Evolutionary conservation across 2,888 invertebrate species (phyloP).

Genomic region (Eupeodes latifasciatus): DNA sequence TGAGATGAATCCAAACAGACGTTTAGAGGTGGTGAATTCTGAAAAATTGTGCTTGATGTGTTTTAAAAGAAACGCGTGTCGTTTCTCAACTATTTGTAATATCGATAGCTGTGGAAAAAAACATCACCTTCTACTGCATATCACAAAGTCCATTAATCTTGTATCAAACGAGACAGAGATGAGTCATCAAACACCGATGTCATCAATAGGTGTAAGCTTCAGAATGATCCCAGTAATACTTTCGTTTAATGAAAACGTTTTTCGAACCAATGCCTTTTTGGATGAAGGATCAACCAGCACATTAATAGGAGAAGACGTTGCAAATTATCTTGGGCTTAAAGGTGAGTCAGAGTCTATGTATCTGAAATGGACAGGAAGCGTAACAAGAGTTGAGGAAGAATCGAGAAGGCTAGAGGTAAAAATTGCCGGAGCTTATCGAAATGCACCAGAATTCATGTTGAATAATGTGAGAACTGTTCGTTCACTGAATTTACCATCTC

Average conservation of each 20-base stretch:
- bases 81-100: background rate
- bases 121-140: background rate
- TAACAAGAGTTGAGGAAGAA: constrained; percentile 17
- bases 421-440: constrained; percentile 37
- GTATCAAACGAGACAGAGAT: background rate
- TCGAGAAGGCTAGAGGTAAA: constrained; percentile 35
- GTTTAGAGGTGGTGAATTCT: too few species aligned
- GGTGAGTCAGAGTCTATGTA: constrained; percentile 52
- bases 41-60: background rate
- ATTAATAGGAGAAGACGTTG: constrained; percentile 31
- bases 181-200: constrained; percentile 13
- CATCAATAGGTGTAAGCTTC: background rate
- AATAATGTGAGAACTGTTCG: constrained; percentile 4
- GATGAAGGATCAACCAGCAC: constrained; percentile 59
- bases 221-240: constrained; percentile 8
- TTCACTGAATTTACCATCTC: constrained; percentile 46
- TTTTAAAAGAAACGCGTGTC: background rate
- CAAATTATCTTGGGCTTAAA: background rate
- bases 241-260: background rate
- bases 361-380: background rate
- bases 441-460: constrained; percentile 11
- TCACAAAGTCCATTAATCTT: background rate
- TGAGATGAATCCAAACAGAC: too few species aligned
- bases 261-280: constrained; percentile 40
- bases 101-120: background rate